These are phyloP conservation scores for Tetraodon nigroviridis DNA, from an alignment of 2,113 vertebrate species.

Conservation along the genomic window DNA sequence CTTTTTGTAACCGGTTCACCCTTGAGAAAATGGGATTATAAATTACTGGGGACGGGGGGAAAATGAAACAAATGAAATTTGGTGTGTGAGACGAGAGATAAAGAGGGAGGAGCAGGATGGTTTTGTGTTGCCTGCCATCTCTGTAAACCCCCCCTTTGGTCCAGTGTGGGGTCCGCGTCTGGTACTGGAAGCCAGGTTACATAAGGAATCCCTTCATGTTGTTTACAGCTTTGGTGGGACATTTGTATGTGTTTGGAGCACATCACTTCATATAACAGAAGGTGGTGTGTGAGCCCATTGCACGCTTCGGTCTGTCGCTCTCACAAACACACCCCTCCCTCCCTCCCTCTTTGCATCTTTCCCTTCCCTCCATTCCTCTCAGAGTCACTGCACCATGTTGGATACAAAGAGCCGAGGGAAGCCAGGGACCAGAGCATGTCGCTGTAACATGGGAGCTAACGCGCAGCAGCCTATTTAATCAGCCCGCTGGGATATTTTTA, in stretches of 20 bases:
- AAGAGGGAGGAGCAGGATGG: background rate
- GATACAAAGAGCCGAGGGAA: conserved; percentile 68
- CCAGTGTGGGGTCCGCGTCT: background rate
- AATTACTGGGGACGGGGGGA: too few relatives aligned
- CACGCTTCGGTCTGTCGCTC: conserved; percentile 38
- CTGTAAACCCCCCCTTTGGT: background rate
- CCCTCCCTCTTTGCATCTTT: conserved; percentile 18
- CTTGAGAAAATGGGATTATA: too few relatives aligned
- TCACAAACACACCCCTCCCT: conserved; percentile 15
- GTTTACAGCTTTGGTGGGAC: background rate
- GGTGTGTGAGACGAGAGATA: background rate
- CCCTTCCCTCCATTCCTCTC: conserved; percentile 36
- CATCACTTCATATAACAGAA: conserved; percentile 34
- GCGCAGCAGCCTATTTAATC: conserved; percentile 41
- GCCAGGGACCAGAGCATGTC: conserved; percentile 56
- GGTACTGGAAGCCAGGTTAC: background rate
- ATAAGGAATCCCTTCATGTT: background rate
- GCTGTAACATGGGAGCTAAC: conserved; percentile 58
- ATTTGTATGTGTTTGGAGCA: conserved; percentile 10
- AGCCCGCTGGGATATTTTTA: conserved; percentile 34
- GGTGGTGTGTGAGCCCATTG: conserved; percentile 56
- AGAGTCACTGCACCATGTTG: conserved; percentile 71
- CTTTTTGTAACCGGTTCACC: too few relatives aligned
- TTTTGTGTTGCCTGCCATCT: background rate
- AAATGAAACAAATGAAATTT: too few relatives aligned